phyloP scores from a whole-genome alignment of 1,140 invertebrate genomes.

The Pissodes strobi region DNA sequence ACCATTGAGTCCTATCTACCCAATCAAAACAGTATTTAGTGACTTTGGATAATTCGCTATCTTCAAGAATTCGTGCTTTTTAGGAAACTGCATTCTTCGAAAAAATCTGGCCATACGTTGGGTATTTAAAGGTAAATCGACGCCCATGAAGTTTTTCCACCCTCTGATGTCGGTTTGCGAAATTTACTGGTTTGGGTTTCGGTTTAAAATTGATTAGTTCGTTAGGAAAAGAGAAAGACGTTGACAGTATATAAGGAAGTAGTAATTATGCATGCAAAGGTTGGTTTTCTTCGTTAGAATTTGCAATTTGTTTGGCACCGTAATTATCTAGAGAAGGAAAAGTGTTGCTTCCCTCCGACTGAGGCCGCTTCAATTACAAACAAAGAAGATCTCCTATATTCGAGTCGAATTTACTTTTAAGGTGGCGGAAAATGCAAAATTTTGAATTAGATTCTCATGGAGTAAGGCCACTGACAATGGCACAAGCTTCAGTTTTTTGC shows the following conservation, averaged over 20 bases:
- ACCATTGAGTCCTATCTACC: too few species aligned
- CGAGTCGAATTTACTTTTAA: too few species aligned
- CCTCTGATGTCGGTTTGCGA: conserved; percentile 10
- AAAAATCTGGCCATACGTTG: too few species aligned
- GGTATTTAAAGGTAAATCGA: too few species aligned
- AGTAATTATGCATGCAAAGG: conserved; percentile 36
- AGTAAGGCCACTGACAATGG: too few species aligned
- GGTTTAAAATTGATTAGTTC: conserved; percentile 39
- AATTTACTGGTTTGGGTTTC: conserved; percentile 23
- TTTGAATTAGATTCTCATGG: too few species aligned
- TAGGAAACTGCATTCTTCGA: too few species aligned
- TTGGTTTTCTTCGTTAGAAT: conserved; percentile 29
- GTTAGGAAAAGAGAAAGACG: conserved; percentile 37
- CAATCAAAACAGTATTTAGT: too few species aligned
- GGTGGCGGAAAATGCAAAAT: too few species aligned
- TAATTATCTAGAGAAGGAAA: conserved; percentile 26
- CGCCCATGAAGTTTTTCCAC: conserved; percentile 1
- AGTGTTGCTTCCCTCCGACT: conserved; percentile 16
- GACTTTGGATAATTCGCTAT: too few species aligned
- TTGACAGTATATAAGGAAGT: conserved; percentile 37
- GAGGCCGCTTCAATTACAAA: conserved; percentile 11
- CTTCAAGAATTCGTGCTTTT: too few species aligned
- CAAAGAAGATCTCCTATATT: not conserved
- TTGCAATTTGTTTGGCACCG: conserved; percentile 33
- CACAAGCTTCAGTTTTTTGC: too few species aligned